Percentiles rank a stretch among this genome's conserved stretches.
These are phyloP conservation scores for Megathymus violae DNA, from an alignment of 1,140 invertebrate species.

Conservation along the genomic window DNA sequence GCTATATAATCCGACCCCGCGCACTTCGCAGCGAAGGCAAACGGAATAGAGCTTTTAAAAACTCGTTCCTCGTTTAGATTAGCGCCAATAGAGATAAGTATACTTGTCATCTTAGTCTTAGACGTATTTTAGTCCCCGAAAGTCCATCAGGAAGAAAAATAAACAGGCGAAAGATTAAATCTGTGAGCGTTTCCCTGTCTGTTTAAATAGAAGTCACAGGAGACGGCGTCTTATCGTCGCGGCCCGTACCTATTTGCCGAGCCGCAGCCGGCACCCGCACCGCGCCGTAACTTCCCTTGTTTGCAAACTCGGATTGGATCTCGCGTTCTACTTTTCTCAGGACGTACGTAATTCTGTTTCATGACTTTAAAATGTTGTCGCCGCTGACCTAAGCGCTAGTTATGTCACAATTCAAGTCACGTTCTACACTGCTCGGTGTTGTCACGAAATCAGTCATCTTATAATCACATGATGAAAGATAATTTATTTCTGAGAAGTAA, in stretches of 20 bases:
- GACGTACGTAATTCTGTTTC: conserved; percentile 79
- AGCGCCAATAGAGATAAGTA: conserved; percentile 62
- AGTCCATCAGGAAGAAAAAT: conserved; percentile 67
- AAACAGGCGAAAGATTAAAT: conserved; percentile 76
- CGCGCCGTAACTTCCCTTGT: conserved; percentile 77
- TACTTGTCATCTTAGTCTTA: conserved; percentile 63
- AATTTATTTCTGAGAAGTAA: conserved; percentile 52
- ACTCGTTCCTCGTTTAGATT: conserved; percentile 63
- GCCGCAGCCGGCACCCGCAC: conserved; percentile 62
- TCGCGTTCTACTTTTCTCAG: conserved; percentile 77
- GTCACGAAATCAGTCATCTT: conserved; percentile 28
- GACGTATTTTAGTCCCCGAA: conserved; percentile 60
- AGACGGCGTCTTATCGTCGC: conserved; percentile 75
- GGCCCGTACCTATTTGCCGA: conserved; percentile 74
- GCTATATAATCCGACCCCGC: conserved; percentile 67
- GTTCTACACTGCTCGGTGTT: conserved; percentile 16
- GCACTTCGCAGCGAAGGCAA: conserved; percentile 45
- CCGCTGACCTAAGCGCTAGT: conserved; percentile 60
- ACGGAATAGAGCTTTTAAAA: conserved; percentile 63
- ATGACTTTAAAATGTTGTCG: conserved; percentile 77
- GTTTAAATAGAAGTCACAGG: conserved; percentile 79
- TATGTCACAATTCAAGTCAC: conserved; percentile 44
- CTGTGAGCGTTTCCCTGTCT: conserved; percentile 72
- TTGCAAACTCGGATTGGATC: conserved; percentile 82
- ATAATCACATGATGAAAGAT: conserved; percentile 32